phyloP scores from a whole-genome alignment of 2,797 vertebrate species.

The Acrossocheilus wenchowensis region DNA sequence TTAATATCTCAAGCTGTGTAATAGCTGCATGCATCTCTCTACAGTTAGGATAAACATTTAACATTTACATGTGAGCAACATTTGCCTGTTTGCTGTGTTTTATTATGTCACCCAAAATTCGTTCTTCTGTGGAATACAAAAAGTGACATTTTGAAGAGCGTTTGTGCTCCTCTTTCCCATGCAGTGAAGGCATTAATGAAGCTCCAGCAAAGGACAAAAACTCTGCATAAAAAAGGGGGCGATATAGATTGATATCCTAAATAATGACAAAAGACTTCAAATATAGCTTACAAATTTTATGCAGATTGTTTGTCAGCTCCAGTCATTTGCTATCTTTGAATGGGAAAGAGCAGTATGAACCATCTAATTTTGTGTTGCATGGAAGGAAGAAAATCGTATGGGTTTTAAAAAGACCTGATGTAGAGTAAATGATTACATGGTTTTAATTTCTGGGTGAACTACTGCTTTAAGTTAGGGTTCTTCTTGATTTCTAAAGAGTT shows the following conservation, averaged over 20 bases:
- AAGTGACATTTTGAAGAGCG: neutral
- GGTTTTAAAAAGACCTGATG: neutral
- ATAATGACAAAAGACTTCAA: neutral
- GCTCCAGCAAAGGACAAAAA: neutral
- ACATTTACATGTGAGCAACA: neutral
- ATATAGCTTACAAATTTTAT: neutral
- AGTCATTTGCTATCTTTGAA: neutral
- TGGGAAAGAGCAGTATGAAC: conserved; percentile 2
- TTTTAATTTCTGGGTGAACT: conserved; percentile 13
- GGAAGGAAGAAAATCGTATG: neutral
- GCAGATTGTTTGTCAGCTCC: neutral
- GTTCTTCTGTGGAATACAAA: neutral
- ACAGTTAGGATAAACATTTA: neutral
- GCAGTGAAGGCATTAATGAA: neutral
- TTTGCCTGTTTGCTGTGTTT: neutral
- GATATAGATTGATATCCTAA: neutral
- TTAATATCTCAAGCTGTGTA: neutral
- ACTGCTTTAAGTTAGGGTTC: neutral
- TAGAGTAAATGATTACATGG: neutral
- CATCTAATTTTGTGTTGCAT: neutral
- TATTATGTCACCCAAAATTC: neutral
- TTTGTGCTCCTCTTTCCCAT: neutral
- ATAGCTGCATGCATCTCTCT: neutral
- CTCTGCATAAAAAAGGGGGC: neutral
- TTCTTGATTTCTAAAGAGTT: conserved; percentile 20